A percentile compares a stretch with the other conserved stretches of the same genome.
Conservation (phyloP, 2,797 vertebrate genomes). For the Champsocephalus esox region DNA sequence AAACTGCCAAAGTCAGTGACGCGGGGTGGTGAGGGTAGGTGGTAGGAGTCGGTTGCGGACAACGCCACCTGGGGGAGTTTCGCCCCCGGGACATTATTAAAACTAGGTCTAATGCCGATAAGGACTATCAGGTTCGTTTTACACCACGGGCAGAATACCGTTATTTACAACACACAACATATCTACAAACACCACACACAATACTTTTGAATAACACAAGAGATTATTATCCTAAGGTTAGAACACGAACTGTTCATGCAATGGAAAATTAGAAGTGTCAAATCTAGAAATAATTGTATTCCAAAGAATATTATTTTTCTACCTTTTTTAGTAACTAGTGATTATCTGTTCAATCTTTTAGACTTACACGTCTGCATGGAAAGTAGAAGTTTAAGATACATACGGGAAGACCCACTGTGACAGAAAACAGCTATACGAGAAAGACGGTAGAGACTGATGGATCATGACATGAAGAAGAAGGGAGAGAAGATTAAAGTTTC, state of each 20-base stretch:
- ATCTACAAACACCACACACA: no score
- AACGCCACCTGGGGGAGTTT: no score
- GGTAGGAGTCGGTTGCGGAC: no score
- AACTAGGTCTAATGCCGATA: no score
- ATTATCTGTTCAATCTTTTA: not conserved
- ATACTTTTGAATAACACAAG: constrained; percentile 55
- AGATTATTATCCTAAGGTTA: constrained; percentile 61
- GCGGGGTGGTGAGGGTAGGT: no score
- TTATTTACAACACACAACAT: no score
- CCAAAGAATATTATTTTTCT: constrained; percentile 39
- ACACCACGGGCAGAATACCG: no score
- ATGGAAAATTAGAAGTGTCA: constrained; percentile 53
- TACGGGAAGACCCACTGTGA: not conserved
- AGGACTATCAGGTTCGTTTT: no score
- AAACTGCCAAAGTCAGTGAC: no score
- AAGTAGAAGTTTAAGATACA: not conserved
- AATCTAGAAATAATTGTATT: constrained; percentile 54
- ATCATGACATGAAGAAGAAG: not conserved
- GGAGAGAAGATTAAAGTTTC: no score
- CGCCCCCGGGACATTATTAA: no score
- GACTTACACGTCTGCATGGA: constrained; percentile 9
- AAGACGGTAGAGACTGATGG: not conserved
- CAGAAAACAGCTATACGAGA: not conserved
- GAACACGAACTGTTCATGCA: constrained; percentile 48
- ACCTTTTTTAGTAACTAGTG: constrained; percentile 11